These are phyloP conservation scores for Conger conger DNA, from an alignment of 2,113 vertebrate species.

Conservation along the genomic window DNA sequence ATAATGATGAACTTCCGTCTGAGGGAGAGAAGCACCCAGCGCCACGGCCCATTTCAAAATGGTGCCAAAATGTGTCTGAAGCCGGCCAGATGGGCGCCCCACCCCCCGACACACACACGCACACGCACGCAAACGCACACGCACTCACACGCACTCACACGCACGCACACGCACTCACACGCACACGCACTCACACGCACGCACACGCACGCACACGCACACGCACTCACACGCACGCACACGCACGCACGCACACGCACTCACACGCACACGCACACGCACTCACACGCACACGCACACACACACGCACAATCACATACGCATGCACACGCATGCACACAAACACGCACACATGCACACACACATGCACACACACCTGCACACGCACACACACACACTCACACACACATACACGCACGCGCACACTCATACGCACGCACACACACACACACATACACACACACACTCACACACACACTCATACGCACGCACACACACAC, in stretches of 20 bases:
- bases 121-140: too few species aligned
- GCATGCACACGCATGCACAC: too few species aligned
- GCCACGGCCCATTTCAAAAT: background rate
- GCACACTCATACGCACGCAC: background rate
- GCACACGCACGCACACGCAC: background rate
- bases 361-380: too few species aligned
- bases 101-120: constrained; percentile 19
- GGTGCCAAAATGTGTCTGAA: background rate
- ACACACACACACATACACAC: too few species aligned
- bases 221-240: too few species aligned
- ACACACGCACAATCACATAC: constrained; percentile 6
- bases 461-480: too few species aligned
- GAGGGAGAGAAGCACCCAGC: background rate
- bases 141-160: too few species aligned
- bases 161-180: background rate
- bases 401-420: too few species aligned
- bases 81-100: background rate
- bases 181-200: background rate
- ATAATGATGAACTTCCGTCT: background rate
- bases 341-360: constrained; percentile 11
- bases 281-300: too few species aligned
- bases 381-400: background rate
- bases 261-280: constrained; percentile 1
- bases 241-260: too few species aligned
- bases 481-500: too few species aligned